Percentiles rank a stretch among this genome's conserved stretches.
Conservation (phyloP, 2,113 vertebrate species). For the Mirounga angustirostris region DNA sequence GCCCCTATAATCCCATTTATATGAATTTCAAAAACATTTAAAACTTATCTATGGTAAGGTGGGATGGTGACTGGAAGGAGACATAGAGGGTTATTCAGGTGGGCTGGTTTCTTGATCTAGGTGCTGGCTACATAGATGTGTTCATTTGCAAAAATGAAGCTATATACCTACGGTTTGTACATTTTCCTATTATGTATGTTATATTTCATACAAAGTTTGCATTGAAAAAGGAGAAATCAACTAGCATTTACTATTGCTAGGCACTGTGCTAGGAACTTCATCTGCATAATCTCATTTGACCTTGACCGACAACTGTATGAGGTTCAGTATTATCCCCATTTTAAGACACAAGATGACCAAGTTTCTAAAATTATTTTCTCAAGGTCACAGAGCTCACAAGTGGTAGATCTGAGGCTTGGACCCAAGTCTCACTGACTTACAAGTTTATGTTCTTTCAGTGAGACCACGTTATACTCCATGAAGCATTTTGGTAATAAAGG, state of each 20-base stretch:
- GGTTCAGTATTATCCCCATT: background rate
- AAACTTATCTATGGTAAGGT: background rate
- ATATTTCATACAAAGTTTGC: background rate
- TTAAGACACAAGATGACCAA: background rate
- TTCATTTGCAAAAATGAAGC: background rate
- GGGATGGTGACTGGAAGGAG: background rate
- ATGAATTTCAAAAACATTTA: slow-evolving; percentile 17
- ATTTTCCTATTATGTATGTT: background rate
- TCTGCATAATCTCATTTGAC: background rate
- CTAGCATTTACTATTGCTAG: background rate
- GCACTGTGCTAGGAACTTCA: background rate
- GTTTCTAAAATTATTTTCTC: background rate
- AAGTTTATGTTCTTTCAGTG: background rate
- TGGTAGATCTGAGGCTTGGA: background rate
- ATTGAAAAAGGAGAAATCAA: background rate
- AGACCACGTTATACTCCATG: background rate
- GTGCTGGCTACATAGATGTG: background rate
- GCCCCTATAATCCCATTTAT: background rate
- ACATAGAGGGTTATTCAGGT: background rate
- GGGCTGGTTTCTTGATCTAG: background rate
- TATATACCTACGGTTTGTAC: background rate
- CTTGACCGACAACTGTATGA: background rate
- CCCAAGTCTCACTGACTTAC: background rate
- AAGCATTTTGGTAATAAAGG: background rate
- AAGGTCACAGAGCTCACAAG: background rate